Percentiles rank a stretch among this genome's conserved stretches.
phyloP scores from a whole-genome alignment of 2,888 invertebrate species.

The Meiosimyza decipiens region DNA sequence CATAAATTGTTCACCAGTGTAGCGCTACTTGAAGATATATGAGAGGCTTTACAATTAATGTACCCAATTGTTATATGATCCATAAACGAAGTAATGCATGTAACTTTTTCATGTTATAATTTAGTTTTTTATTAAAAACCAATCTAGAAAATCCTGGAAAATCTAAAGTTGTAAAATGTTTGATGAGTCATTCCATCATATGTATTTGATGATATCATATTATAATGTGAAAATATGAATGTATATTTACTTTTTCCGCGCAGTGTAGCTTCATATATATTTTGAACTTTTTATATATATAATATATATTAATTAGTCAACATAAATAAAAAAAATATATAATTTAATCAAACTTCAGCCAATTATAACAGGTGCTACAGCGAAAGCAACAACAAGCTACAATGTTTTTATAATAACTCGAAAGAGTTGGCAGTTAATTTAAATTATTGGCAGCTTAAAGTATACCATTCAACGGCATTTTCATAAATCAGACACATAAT shows the following conservation, averaged over 20 bases:
- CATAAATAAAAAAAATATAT: slow-evolving; percentile 40
- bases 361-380: neutral
- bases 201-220: too few species aligned
- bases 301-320: slow-evolving; percentile 48
- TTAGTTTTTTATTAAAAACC: too few species aligned
- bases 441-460: slow-evolving; percentile 52
- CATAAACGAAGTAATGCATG: too few species aligned
- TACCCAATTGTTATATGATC: too few species aligned
- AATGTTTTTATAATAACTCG: slow-evolving; percentile 2
- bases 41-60: too few species aligned
- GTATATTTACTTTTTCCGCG: too few species aligned
- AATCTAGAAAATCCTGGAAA: too few species aligned
- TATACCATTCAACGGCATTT: neutral
- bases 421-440: slow-evolving; percentile 49
- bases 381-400: slow-evolving; percentile 1
- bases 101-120: too few species aligned
- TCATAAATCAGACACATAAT: neutral
- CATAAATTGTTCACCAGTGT: slow-evolving; percentile 56
- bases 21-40: too few species aligned
- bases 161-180: too few species aligned
- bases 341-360: slow-evolving; percentile 35
- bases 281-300: slow-evolving; percentile 37
- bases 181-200: too few species aligned
- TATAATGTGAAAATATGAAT: too few species aligned
- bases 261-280: slow-evolving; percentile 2